Evolutionary conservation across 2,888 invertebrate genomes (phyloP), one percentile per base, ranked within the genome.

Genomic region (Trichopria drosophilae): DNA sequence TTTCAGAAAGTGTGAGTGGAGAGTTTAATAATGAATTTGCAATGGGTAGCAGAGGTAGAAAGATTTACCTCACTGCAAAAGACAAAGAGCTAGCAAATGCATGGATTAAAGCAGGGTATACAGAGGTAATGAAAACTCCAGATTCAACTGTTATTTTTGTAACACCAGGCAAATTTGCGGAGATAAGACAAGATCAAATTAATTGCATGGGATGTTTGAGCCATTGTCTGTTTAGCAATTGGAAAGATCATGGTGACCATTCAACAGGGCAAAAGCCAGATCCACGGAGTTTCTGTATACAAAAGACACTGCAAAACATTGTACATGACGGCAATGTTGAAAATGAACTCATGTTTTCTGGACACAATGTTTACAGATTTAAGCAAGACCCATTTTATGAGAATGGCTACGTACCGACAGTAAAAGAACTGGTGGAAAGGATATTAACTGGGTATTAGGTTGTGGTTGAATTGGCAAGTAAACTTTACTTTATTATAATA

Each of bases 41-140:
- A 47, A 47, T 47, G 47, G 47, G 47, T 47, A 47, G 47, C 47
- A 47, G 47, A 47, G 47, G 47, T 47, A 47, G 47, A 19, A 47
- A 47, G 47, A 47, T 47, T 35, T 47, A 47, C 47, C 47, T 47
- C 40, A 47, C 47, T 47, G 23, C 47, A 47, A 47, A 47, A 47
- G 47, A 32, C 47, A 47, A 47, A 47, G 47, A 47, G 15, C 47
- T 47, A 35, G 47, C 47, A 47, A 47, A 47, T 47, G 40, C 47
- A 47, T 47, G 47, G 47, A 47, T 40, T 47, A 47, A 47, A 47
- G 47, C 47, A 47, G 47, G 47, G 31, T 47, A 47, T 47, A 47
- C 47, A 47, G 47, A 47, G 28, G 47, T 40, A 47, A 47, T 47
- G 47, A 47, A 47, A 47, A 47, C 47, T 40, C 47, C 47, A 40